Percentiles rank a stretch among this genome's conserved stretches.
These are phyloP conservation scores for Sinella curviseta DNA, from an alignment of 1,140 invertebrate species.

Conservation along the genomic window DNA sequence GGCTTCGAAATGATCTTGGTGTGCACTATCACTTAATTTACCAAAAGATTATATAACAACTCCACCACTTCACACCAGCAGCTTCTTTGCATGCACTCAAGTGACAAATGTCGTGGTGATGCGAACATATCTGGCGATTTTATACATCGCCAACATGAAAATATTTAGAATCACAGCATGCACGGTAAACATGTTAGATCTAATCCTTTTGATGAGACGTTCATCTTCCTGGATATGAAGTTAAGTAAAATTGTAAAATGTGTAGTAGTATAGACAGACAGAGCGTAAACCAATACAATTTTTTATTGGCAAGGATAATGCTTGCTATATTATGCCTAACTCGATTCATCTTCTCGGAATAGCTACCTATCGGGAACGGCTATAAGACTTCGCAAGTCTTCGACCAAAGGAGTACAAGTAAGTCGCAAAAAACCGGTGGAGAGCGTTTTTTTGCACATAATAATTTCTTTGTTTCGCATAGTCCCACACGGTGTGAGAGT, in stretches of 20 bases:
- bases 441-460: neutral
- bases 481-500: neutral
- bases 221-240: slow-evolving; percentile 11
- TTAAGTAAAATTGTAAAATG: too few relatives aligned
- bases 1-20: too few relatives aligned
- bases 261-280: too few relatives aligned
- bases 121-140: neutral
- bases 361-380: neutral
- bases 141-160: neutral
- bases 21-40: too few relatives aligned
- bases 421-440: neutral
- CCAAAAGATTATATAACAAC: too few relatives aligned
- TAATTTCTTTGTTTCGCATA: neutral
- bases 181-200: too few relatives aligned
- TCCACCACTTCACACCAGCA: neutral
- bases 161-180: too few relatives aligned
- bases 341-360: neutral
- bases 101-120: neutral
- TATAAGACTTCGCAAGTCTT: neutral
- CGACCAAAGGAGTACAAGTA: neutral
- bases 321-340: too few relatives aligned
- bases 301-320: too few relatives aligned
- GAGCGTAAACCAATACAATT: too few relatives aligned
- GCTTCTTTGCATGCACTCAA: neutral
- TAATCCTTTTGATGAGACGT: neutral